Conservation (phyloP, 2,113 vertebrate species). For the Apeltes quadracus region DNA sequence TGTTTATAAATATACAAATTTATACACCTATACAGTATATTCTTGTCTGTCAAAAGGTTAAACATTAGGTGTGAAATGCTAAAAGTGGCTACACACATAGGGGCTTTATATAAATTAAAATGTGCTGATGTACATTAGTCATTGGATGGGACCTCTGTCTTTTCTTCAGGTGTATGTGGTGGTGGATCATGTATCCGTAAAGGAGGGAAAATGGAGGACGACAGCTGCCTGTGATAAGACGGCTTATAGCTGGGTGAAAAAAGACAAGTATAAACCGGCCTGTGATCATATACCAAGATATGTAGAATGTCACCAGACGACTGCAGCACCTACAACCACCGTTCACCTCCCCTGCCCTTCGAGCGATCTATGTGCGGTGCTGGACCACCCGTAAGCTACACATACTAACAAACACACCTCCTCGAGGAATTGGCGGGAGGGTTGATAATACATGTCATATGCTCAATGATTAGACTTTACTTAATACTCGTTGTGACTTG, state of each 20-base stretch:
- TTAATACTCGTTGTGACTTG: no score
- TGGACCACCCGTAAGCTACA: slow-evolving; percentile 58
- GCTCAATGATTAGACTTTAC: no score
- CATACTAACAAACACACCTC: no score
- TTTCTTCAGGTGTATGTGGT: slow-evolving; percentile 72
- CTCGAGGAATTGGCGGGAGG: not conserved
- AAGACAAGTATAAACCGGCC: slow-evolving; percentile 62
- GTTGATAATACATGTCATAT: no score
- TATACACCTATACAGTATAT: no score
- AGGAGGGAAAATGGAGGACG: slow-evolving; percentile 58
- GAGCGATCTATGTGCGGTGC: slow-evolving; percentile 56
- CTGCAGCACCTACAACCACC: no score
- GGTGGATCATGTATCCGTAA: slow-evolving; percentile 72
- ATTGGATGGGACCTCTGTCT: not conserved
- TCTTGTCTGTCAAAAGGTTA: no score
- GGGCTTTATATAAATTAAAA: not conserved
- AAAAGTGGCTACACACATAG: not conserved
- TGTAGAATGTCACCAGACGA: slow-evolving; percentile 34
- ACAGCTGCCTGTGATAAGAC: slow-evolving; percentile 76
- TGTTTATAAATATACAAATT: no score
- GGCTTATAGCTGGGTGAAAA: slow-evolving; percentile 71
- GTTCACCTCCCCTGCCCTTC: not conserved
- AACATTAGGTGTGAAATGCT: not conserved
- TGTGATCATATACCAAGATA: slow-evolving; percentile 52
- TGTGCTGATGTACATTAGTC: not conserved